phyloP scores from a whole-genome alignment of 2,888 invertebrate species.

The Stomorhina lunata region DNA sequence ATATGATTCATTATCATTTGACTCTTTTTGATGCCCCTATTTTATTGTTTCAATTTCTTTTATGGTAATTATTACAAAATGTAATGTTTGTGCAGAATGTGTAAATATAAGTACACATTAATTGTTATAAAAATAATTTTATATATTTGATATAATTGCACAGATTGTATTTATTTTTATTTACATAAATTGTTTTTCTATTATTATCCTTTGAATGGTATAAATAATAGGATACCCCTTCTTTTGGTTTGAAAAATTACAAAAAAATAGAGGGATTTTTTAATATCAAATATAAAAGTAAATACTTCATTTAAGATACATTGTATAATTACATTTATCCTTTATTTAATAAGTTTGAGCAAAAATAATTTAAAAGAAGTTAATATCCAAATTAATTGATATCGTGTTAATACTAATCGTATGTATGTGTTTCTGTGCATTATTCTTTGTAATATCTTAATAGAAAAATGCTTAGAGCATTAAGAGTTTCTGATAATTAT shows the following conservation, averaged over 20 bases:
- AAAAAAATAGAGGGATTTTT: neutral
- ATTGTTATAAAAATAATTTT: neutral
- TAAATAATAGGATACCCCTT: neutral
- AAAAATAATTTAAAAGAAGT: too few relatives aligned
- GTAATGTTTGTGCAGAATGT: neutral
- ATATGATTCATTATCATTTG: neutral
- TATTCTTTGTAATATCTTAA: neutral
- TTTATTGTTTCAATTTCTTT: neutral
- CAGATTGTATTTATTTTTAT: neutral
- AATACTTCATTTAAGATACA: too few relatives aligned
- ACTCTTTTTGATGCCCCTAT: neutral
- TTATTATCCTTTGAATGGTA: neutral
- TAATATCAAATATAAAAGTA: neutral
- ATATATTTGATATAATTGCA: neutral
- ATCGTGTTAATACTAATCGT: too few relatives aligned
- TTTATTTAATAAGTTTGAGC: too few relatives aligned
- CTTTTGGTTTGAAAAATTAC: neutral
- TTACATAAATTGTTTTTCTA: neutral
- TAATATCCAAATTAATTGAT: too few relatives aligned
- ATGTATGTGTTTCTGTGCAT: neutral
- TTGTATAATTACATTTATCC: too few relatives aligned
- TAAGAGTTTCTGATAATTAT: neutral
- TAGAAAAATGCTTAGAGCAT: neutral
- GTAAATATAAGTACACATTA: neutral
- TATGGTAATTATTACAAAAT: neutral